Base-by-base conservation (phyloP, 2,113 vertebrate species). In the Zapus hudsonius region DNA sequence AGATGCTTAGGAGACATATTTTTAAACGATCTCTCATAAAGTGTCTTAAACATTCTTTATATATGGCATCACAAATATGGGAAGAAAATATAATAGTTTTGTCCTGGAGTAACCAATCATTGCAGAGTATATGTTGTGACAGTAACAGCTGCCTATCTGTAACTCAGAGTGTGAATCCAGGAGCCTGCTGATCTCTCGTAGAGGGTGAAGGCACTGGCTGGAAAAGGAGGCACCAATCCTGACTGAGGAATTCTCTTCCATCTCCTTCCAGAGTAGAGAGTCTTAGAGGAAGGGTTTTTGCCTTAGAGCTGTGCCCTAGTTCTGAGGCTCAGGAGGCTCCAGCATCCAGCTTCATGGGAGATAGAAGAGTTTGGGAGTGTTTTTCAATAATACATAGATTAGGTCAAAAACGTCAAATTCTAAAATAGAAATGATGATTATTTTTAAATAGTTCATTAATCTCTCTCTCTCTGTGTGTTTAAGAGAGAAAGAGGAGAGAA, bases 21-120 rank as follows among this genome's bases (percentile, higher is more conserved):
- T 44, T 85, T 15, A 69, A 86, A 90, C n/a, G 73, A 42, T 6
- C 22, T 63, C 52, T 63, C 31, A 44, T 75, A 90, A 93, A 74
- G 73, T 86, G 38, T 72, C 9, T 33, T 79, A 23, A 40, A 3
- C 6, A 38, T 66, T 84, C 36, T 84, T 23, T 38, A 42, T 33
- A 72, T 19, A 33, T 52, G n/a, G 9, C 19, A 25, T 87, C 25
- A 88, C 40, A 80, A 81, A 84, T 76, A 73, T 55, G n/a, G 8
- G 22, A 31, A 73, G 16, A 47, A 17, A 5, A 20, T 23, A 17
- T 16, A 59, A 17, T 59, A 4, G 57, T 59, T 59, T n/a, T n/a
- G n/a, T n/a, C n/a, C n/a, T n/a, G n/a, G n/a, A n/a, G n/a, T n/a
- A n/a, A n/a, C n/a, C n/a, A n/a, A 47, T 12, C 47, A 47, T 47